phyloP scores from a whole-genome alignment of 2,888 invertebrate genomes.

The Limnephilus rhombicus region DNA sequence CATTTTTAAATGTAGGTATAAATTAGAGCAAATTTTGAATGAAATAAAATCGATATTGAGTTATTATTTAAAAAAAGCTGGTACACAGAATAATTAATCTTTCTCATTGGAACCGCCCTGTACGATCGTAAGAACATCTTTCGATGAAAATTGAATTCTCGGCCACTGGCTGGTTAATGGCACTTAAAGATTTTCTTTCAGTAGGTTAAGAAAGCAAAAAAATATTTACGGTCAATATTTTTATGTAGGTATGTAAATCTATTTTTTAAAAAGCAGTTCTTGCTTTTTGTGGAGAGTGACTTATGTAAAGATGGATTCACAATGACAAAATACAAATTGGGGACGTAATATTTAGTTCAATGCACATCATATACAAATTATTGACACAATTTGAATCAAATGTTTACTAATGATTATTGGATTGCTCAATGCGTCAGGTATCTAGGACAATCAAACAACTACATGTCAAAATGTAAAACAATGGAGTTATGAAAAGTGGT shows the following conservation, averaged over 20 bases:
- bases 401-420: slow-evolving; percentile 22
- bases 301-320: background rate
- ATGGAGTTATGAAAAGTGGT: slow-evolving; percentile 38
- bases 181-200: background rate
- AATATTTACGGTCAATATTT: background rate
- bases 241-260: background rate
- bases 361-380: slow-evolving; percentile 3
- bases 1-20: no score
- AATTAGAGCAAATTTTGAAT: no score
- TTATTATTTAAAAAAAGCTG: no score
- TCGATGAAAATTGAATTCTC: no score
- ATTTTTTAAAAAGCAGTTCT: background rate
- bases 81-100: no score
- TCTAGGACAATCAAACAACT: background rate
- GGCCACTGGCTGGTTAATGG: no score
- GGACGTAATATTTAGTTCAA: slow-evolving; percentile 16
- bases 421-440: slow-evolving; percentile 42
- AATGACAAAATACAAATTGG: background rate
- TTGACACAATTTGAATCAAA: slow-evolving; percentile 10
- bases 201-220: background rate
- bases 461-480: slow-evolving; percentile 45
- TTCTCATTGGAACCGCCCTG: no score
- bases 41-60: no score
- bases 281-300: background rate
- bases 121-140: no score